Percentiles rank a stretch among this genome's conserved stretches.
Evolutionary conservation across 2,113 vertebrate species (phyloP).

Genomic region (Alaudala cheleensis): DNA sequence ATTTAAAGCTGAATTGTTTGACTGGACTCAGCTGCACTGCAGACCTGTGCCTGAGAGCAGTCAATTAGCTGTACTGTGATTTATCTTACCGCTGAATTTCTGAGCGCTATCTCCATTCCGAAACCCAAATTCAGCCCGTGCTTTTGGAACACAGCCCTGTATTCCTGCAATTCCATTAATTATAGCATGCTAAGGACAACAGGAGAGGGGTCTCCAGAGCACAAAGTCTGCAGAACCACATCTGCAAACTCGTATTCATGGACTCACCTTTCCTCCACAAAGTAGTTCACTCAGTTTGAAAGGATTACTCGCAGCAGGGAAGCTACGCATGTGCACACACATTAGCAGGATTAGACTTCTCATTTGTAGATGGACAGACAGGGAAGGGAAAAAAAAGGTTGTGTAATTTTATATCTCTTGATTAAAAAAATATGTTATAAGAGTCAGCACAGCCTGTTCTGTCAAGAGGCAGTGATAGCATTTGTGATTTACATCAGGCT

Average conservation of each 20-base stretch:
- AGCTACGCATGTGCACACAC: neutral
- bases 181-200: neutral
- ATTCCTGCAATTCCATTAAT: constrained; percentile 37
- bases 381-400: neutral
- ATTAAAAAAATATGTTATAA: neutral
- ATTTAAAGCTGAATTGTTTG: neutral
- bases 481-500: constrained; percentile 13
- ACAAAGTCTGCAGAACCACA: neutral
- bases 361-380: neutral
- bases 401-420: neutral
- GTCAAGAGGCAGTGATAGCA: neutral
- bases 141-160: neutral
- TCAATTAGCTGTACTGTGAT: neutral
- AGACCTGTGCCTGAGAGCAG: neutral
- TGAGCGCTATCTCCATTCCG: neutral
- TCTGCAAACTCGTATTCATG: neutral
- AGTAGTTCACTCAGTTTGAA: neutral
- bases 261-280: neutral
- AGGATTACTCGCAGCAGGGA: neutral
- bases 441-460: constrained; percentile 13
- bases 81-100: neutral
- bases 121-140: neutral
- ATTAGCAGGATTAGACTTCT: neutral
- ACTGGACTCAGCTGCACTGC: neutral
- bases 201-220: neutral